phyloP scores from a whole-genome alignment of 2,888 invertebrate species.

The Lissocephala sabroskyi region DNA sequence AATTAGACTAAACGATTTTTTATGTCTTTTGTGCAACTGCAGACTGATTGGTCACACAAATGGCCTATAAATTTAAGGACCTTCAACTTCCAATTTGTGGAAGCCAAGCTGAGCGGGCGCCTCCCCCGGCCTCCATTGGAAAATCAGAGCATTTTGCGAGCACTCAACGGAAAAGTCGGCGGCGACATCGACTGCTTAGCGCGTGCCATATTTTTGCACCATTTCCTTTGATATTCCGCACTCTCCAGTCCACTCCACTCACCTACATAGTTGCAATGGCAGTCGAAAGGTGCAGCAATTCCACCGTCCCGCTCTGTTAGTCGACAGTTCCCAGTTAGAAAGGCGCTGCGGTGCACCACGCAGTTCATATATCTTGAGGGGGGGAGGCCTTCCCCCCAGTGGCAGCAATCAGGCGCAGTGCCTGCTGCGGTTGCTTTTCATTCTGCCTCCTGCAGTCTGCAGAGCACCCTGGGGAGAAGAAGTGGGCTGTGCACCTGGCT shows the following conservation, averaged over 20 bases:
- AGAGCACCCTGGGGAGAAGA: not conserved
- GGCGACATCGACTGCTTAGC: constrained; percentile 47
- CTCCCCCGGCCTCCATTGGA: too few relatives aligned
- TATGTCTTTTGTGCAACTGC: too few relatives aligned
- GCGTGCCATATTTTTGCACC: constrained; percentile 63
- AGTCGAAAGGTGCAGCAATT: constrained; percentile 27
- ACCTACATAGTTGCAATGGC: constrained; percentile 38
- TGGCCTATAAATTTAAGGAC: too few relatives aligned
- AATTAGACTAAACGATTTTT: too few relatives aligned
- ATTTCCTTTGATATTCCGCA: constrained; percentile 56
- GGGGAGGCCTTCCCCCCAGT: too few relatives aligned
- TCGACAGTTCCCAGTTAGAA: too few relatives aligned
- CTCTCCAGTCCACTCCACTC: too few relatives aligned
- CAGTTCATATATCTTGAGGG: constrained; percentile 31
- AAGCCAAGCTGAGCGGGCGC: too few relatives aligned
- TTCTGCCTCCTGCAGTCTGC: constrained; percentile 2
- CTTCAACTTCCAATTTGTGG: too few relatives aligned
- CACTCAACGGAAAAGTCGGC: constrained; percentile 4
- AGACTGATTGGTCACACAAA: too few relatives aligned
- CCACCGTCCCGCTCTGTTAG: not conserved
- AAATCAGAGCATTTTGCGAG: too few relatives aligned
- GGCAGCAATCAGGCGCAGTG: too few relatives aligned
- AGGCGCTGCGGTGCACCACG: not conserved
- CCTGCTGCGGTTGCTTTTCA: not conserved
- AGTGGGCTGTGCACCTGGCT: constrained; percentile 7